A percentile compares a stretch with the other conserved stretches of the same genome.
Conservation (phyloP, 2,113 vertebrate genomes). For the Genyomyrus donnyi region DNA sequence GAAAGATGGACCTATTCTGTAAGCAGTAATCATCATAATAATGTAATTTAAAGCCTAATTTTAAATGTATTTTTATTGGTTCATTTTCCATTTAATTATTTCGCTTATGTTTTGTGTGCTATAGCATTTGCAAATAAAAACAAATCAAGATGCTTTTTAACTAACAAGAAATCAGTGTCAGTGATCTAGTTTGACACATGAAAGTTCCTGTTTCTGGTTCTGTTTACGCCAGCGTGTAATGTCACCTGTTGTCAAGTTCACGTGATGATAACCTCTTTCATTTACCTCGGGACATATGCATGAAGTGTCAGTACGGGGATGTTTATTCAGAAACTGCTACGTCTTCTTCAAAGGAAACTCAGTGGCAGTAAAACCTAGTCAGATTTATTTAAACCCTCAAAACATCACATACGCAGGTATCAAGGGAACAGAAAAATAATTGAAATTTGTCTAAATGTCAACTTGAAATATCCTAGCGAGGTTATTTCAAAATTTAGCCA, state of each 20-base stretch:
- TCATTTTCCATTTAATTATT: neutral
- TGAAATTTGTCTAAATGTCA: neutral
- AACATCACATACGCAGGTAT: neutral
- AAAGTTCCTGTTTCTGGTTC: neutral
- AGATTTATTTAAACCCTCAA: constrained; percentile 2
- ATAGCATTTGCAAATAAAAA: neutral
- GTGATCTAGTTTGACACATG: neutral
- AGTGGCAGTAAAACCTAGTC: neutral
- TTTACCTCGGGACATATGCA: neutral
- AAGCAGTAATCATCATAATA: neutral
- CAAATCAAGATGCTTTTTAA: neutral
- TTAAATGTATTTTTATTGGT: neutral
- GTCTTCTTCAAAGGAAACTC: neutral
- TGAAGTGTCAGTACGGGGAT: neutral
- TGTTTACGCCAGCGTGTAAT: too few relatives aligned
- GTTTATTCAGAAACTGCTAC: neutral
- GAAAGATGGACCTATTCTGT: neutral
- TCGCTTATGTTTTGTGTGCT: neutral
- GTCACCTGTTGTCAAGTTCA: constrained; percentile 3
- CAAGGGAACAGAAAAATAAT: neutral
- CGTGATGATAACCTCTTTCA: neutral
- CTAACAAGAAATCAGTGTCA: neutral
- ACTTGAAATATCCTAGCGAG: neutral
- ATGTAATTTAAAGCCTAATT: neutral
- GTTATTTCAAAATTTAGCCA: neutral